Evolutionary conservation across 2,888 invertebrate genomes (phyloP).

Genomic region (Agelastica alni): DNA sequence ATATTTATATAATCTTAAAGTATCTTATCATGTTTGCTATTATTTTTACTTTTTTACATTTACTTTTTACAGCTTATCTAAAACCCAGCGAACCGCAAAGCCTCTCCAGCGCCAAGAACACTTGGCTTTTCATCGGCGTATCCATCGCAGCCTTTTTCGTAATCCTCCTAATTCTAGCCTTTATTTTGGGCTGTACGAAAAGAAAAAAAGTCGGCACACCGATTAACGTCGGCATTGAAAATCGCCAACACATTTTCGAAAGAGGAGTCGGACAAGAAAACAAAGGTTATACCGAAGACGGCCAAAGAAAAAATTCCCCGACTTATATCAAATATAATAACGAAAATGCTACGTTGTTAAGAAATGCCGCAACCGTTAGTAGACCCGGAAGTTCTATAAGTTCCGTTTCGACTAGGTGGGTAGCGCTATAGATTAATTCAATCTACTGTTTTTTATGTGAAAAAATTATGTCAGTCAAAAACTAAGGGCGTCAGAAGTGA

Average conservation of each 20-base stretch:
- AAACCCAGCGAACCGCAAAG: slow-evolving; percentile 68
- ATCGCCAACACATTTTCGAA: slow-evolving; percentile 51
- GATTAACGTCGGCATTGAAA: slow-evolving; percentile 43
- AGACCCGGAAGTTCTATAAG: slow-evolving; percentile 48
- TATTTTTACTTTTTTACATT: too few relatives aligned
- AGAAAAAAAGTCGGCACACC: slow-evolving; percentile 53
- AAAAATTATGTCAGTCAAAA: too few relatives aligned
- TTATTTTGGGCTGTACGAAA: slow-evolving; percentile 59
- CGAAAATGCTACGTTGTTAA: slow-evolving; percentile 33
- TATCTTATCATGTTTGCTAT: too few relatives aligned
- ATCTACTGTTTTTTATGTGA: too few relatives aligned
- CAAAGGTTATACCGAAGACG: slow-evolving; percentile 52
- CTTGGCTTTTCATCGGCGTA: slow-evolving; percentile 69
- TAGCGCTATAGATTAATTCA: too few relatives aligned
- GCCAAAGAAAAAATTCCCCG: slow-evolving; percentile 46
- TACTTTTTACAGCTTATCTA: slow-evolving; percentile 68
- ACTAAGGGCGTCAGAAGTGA: too few relatives aligned
- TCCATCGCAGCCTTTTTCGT: slow-evolving; percentile 65
- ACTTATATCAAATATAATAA: slow-evolving; percentile 53
- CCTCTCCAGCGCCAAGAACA: slow-evolving; percentile 59
- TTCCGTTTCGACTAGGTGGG: slow-evolving; percentile 44
- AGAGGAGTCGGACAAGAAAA: slow-evolving; percentile 49
- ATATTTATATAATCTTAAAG: too few relatives aligned
- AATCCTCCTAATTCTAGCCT: slow-evolving; percentile 61
- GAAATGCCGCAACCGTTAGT: slow-evolving; percentile 24